Evolutionary conservation across 2,888 invertebrate genomes (phyloP).

Genomic region (Heliconius aoede): DNA sequence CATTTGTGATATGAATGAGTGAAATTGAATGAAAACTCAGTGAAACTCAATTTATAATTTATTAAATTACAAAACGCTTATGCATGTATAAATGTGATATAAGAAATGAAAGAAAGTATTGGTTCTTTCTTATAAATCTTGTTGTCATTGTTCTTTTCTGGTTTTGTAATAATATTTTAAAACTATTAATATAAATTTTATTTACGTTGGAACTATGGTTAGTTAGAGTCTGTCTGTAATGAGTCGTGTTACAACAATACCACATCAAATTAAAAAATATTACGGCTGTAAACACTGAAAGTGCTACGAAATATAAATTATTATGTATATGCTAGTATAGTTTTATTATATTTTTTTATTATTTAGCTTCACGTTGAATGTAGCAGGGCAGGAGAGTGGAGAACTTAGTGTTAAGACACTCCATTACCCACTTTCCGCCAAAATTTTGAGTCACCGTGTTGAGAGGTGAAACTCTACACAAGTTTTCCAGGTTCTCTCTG

Average conservation of each 20-base stretch:
- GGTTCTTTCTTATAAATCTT: neutral
- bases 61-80: neutral
- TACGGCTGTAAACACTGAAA: neutral
- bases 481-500: too few species aligned
- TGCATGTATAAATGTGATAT: neutral
- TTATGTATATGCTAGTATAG: too few species aligned
- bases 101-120: neutral
- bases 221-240: neutral
- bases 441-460: too few species aligned
- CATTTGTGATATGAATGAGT: neutral
- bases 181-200: neutral
- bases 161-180: neutral
- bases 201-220: neutral
- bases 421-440: too few species aligned
- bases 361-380: too few species aligned
- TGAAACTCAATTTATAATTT: neutral
- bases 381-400: too few species aligned
- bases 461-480: too few species aligned
- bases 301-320: neutral
- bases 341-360: too few species aligned
- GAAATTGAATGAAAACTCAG: neutral
- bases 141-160: neutral
- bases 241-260: neutral
- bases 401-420: too few species aligned
- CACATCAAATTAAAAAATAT: neutral